Evolutionary conservation across 2,797 vertebrate genomes (phyloP).

Genomic region (Amniataba percoides): DNA sequence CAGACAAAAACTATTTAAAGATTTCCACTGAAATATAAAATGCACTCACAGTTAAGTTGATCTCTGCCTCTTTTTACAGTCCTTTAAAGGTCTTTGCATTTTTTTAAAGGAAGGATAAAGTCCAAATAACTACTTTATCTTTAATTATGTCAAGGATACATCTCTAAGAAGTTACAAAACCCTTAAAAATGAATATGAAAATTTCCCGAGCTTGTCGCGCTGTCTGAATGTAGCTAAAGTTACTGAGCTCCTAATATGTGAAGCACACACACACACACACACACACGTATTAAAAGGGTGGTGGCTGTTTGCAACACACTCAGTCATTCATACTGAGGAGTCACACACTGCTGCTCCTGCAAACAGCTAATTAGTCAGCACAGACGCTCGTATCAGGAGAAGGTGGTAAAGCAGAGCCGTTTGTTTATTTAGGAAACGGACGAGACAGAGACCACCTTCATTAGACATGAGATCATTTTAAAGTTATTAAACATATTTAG

Average conservation of each 20-base stretch:
- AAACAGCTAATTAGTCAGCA: slow-evolving; percentile 40
- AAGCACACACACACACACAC: background rate
- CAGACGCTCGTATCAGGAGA: background rate
- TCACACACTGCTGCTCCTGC: slow-evolving; percentile 5
- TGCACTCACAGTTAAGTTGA: background rate
- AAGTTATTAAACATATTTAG: background rate
- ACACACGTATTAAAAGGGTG: slow-evolving; percentile 6
- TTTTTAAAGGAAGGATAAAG: background rate
- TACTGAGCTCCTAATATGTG: background rate
- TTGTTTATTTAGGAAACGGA: too few relatives aligned
- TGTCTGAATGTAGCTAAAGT: background rate
- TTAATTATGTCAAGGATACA: background rate
- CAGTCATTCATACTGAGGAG: slow-evolving; percentile 15
- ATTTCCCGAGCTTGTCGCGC: background rate
- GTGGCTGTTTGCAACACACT: slow-evolving; percentile 14
- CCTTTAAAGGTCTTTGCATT: background rate
- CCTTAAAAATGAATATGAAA: background rate
- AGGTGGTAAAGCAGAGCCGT: background rate
- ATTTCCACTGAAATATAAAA: background rate
- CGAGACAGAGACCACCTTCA: background rate
- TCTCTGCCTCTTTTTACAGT: background rate
- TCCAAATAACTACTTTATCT: background rate
- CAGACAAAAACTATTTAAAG: background rate
- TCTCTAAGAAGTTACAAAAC: background rate
- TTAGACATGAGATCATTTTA: too few relatives aligned